These are phyloP conservation scores for Channa maculata DNA, from an alignment of 2,113 vertebrate genomes.

Conservation along the genomic window DNA sequence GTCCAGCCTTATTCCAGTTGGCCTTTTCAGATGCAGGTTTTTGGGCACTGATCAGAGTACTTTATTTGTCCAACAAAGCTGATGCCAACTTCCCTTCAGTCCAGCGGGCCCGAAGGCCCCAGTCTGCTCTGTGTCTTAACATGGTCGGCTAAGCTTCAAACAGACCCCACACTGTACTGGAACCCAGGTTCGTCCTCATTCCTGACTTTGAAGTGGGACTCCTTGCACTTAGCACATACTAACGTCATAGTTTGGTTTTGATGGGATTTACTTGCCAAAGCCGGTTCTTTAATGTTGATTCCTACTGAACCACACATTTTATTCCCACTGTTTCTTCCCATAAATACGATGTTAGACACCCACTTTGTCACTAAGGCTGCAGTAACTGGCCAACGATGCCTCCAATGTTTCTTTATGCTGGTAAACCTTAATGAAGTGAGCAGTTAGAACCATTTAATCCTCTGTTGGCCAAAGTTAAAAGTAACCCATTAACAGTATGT, in stretches of 20 bases:
- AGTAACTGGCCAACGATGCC: slow-evolving; percentile 17
- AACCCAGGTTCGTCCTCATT: slow-evolving; percentile 22
- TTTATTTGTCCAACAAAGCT: slow-evolving; percentile 50
- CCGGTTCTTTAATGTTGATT: slow-evolving; percentile 45
- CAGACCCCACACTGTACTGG: slow-evolving; percentile 66
- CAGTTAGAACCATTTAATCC: background rate
- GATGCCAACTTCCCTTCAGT: slow-evolving; percentile 64
- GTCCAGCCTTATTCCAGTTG: slow-evolving; percentile 57
- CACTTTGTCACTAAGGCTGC: slow-evolving; percentile 44
- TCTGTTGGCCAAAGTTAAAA: background rate
- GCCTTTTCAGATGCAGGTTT: slow-evolving; percentile 57
- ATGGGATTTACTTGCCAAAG: slow-evolving; percentile 58
- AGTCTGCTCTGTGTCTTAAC: slow-evolving; percentile 70
- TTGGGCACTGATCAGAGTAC: slow-evolving; percentile 63
- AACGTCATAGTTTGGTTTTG: slow-evolving; percentile 66
- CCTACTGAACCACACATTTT: slow-evolving; percentile 39
- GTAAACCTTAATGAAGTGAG: slow-evolving; percentile 11
- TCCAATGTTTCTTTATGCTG: slow-evolving; percentile 9
- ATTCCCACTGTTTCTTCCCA: slow-evolving; percentile 34
- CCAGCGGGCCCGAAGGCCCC: slow-evolving; percentile 58
- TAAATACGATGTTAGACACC: slow-evolving; percentile 36
- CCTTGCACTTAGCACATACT: slow-evolving; percentile 62
- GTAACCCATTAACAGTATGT: background rate
- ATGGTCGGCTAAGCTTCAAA: slow-evolving; percentile 67
- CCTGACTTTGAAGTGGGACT: slow-evolving; percentile 76